These are phyloP conservation scores for Seriola quinqueradiata DNA, from an alignment of 2,113 vertebrate genomes.

Conservation along the genomic window DNA sequence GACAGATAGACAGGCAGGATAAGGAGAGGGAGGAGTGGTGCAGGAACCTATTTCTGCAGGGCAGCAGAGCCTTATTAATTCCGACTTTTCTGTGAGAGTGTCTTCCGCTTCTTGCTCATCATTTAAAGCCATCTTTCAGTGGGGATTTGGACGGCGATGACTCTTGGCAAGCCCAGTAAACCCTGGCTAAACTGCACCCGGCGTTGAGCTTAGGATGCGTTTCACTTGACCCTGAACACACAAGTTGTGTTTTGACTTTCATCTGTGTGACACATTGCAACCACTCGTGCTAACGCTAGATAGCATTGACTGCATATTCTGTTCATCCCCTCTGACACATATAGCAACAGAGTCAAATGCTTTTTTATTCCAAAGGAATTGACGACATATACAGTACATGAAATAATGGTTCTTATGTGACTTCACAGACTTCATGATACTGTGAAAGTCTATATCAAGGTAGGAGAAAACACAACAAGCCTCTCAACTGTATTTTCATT, in stretches of 20 bases:
- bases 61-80: conserved; percentile 64
- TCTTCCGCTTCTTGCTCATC: conserved; percentile 46
- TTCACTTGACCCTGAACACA: conserved; percentile 43
- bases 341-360: background rate
- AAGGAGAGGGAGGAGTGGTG: conserved; percentile 8
- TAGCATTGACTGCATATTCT: background rate
- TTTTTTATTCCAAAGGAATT: background rate
- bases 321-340: background rate
- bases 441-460: background rate
- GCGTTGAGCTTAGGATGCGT: background rate
- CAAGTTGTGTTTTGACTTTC: conserved; percentile 30
- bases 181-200: conserved; percentile 44
- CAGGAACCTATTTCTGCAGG: conserved; percentile 61
- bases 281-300: background rate
- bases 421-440: background rate
- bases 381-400: background rate
- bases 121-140: conserved; percentile 63
- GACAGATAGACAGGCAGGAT: conserved; percentile 18
- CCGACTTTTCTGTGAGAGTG: conserved; percentile 54
- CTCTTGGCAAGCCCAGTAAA: conserved; percentile 58
- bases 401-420: too few species aligned
- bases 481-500: background rate
- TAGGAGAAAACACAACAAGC: background rate
- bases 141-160: conserved; percentile 61
- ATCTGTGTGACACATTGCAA: conserved; percentile 1